Percentiles rank a stretch among this genome's conserved stretches.
Evolutionary conservation across 2,888 invertebrate species (phyloP).

Genomic region (Drosophila borborema): DNA sequence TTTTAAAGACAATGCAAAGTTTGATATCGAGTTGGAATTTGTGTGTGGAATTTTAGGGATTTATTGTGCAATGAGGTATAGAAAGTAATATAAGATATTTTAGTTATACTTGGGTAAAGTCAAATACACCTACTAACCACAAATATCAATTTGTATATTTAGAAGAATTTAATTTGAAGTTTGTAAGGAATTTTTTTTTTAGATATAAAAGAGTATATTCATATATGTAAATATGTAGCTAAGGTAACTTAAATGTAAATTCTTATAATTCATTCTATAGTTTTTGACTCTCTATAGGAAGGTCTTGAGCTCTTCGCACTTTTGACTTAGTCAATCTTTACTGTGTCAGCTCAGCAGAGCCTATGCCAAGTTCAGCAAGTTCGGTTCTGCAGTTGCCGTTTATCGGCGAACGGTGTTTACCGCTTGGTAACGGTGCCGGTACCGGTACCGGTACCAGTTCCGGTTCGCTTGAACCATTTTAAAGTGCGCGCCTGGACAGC

Average conservation of each 20-base stretch:
- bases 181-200: neutral
- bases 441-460: constrained; percentile 4
- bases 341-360: constrained; percentile 20
- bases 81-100: neutral
- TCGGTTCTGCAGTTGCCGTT: neutral
- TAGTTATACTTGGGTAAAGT: no score
- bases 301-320: no score
- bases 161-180: neutral
- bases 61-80: no score
- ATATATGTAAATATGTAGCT: no score
- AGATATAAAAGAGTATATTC: no score
- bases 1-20: neutral
- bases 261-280: no score
- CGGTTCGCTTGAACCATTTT: constrained; percentile 49
- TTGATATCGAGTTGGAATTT: neutral
- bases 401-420: neutral
- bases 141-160: no score
- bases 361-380: neutral
- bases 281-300: no score
- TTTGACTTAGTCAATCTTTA: neutral
- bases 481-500: constrained; percentile 47
- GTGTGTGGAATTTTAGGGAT: neutral
- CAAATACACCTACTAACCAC: no score
- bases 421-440: neutral
- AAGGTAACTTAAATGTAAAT: no score